phyloP scores from a whole-genome alignment of 1,140 invertebrate species.

The Saccostrea echinata region DNA sequence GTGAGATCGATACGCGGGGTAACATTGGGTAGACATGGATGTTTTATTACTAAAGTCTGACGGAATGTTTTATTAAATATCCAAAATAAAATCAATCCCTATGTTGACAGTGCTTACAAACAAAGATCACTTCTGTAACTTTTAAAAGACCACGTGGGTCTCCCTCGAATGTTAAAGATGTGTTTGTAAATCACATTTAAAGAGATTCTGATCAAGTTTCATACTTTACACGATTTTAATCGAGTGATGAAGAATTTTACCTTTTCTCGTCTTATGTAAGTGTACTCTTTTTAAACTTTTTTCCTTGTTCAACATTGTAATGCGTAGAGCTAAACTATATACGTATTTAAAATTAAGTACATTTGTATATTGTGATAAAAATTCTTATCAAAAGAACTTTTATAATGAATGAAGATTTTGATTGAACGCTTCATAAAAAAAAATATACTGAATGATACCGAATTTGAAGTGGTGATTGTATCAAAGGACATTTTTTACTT shows the following conservation, averaged over 20 bases:
- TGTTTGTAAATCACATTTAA: slow-evolving; percentile 20
- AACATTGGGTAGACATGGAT: background rate
- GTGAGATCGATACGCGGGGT: background rate
- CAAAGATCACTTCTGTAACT: slow-evolving; percentile 17
- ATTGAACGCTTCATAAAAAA: no score
- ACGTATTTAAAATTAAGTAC: background rate
- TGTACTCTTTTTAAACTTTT: background rate
- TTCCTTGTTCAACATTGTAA: background rate
- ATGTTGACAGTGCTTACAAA: slow-evolving; percentile 1
- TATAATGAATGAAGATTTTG: no score
- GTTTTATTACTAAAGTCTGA: slow-evolving; percentile 5
- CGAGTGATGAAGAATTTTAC: background rate
- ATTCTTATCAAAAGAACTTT: no score
- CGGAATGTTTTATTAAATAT: slow-evolving; percentile 30
- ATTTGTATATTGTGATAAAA: no score
- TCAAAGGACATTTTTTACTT: no score
- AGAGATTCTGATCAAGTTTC: background rate
- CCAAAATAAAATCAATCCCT: slow-evolving; percentile 18
- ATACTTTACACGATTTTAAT: background rate
- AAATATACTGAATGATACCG: no score
- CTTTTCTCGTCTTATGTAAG: background rate
- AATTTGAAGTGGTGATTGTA: no score
- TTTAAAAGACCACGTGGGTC: background rate
- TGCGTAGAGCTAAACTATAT: background rate
- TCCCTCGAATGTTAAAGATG: background rate